A percentile compares a stretch with the other conserved stretches of the same genome.
phyloP scores from a whole-genome alignment of 1,140 invertebrate species.

The Camponotus vicinus region DNA sequence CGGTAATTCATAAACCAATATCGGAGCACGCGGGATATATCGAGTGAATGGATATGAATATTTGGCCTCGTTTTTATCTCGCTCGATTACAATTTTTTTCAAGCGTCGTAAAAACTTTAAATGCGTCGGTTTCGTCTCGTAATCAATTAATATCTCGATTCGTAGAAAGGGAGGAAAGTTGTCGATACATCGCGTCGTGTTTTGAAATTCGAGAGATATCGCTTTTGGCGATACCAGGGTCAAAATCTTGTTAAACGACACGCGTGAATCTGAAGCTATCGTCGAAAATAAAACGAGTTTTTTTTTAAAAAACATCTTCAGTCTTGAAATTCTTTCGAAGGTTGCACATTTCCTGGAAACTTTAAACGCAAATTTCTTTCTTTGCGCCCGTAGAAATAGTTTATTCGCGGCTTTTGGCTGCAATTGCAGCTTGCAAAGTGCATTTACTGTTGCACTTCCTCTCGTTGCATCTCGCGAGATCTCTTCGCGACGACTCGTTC shows the following conservation, averaged over 20 bases:
- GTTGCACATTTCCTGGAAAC: too few species aligned
- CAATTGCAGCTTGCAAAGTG: constrained; percentile 55
- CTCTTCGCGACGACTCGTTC: constrained; percentile 39
- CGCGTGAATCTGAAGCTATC: not conserved
- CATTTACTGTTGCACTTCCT: not conserved
- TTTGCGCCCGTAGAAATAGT: constrained; percentile 10
- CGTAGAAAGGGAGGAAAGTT: constrained; percentile 3
- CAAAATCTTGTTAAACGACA: not conserved
- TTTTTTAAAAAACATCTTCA: not conserved
- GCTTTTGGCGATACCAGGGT: too few species aligned
- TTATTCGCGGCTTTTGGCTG: constrained; percentile 42
- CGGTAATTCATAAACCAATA: not conserved
- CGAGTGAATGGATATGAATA: not conserved
- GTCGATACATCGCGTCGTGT: constrained; percentile 6
- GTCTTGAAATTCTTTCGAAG: not conserved
- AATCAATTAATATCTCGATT: constrained; percentile 43
- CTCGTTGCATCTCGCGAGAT: constrained; percentile 30
- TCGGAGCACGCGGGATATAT: not conserved
- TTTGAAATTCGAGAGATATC: not conserved
- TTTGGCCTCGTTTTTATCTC: not conserved
- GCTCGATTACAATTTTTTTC: constrained; percentile 11
- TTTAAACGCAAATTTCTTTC: not conserved
- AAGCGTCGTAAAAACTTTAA: constrained; percentile 37
- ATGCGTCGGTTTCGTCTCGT: constrained; percentile 3
- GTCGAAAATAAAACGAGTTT: not conserved